Evolutionary conservation across 2,797 vertebrate species (phyloP).

Genomic region (Tauraco hartlaubi): DNA sequence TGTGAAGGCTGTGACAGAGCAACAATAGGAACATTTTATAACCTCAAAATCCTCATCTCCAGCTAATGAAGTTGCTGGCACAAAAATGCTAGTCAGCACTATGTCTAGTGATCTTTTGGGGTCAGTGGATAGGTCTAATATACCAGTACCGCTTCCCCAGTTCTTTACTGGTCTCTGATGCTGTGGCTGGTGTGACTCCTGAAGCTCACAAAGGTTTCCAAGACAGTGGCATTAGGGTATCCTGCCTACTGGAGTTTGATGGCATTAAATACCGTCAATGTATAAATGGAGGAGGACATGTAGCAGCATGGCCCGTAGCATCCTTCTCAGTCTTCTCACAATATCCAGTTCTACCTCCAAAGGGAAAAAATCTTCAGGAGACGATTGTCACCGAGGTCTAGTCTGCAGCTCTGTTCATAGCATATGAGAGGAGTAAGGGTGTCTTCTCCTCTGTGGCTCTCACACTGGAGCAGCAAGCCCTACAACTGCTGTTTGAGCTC

Average conservation of each 20-base stretch:
- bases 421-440: rapidly evolving
- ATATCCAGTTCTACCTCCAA: neutral
- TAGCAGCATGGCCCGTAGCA: neutral
- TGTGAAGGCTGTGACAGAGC: neutral
- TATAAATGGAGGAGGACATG: neutral
- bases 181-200: neutral
- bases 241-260: neutral
- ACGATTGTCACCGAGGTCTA: neutral
- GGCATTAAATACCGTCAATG: neutral
- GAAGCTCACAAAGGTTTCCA: neutral
- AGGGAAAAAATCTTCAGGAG: neutral
- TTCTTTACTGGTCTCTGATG: neutral
- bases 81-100: neutral
- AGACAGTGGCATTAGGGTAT: neutral
- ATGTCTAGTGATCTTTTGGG: neutral
- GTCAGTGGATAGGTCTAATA: rapidly evolving
- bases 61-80: neutral
- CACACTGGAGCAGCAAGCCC: rapidly evolving
- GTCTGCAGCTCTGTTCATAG: neutral
- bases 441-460: neutral
- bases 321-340: neutral
- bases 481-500: neutral
- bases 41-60: neutral
- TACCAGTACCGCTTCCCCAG: neutral
- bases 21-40: neutral